These are phyloP conservation scores for Chiloscyllium punctatum DNA, from an alignment of 2,797 vertebrate genomes.

Conservation along the genomic window DNA sequence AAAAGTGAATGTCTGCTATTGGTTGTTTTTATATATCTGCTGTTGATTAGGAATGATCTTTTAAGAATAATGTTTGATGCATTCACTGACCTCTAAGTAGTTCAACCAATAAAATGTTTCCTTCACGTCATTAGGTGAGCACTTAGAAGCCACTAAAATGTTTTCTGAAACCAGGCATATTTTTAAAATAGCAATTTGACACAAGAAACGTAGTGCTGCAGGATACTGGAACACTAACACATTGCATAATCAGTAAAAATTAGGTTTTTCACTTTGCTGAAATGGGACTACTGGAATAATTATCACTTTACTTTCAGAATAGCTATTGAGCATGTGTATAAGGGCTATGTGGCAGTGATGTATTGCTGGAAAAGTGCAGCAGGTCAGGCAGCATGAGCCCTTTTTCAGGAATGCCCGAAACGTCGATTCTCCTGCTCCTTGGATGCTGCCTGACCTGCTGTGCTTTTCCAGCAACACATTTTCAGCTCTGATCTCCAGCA, in stretches of 20 bases:
- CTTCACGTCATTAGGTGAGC: neutral
- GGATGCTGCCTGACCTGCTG: too few species aligned
- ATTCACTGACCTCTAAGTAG: neutral
- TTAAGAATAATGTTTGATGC: neutral
- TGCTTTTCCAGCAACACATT: too few species aligned
- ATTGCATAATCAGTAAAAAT: neutral
- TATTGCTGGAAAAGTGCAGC: too few species aligned
- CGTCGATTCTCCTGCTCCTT: too few species aligned
- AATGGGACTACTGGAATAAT: too few species aligned
- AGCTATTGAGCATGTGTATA: too few species aligned
- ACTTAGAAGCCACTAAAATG: neutral
- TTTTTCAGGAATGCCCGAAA: too few species aligned
- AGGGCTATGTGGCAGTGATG: too few species aligned
- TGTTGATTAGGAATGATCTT: neutral
- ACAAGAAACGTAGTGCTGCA: neutral
- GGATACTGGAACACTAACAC: neutral
- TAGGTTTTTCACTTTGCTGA: too few species aligned
- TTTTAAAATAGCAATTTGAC: neutral
- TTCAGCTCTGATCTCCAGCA: too few species aligned
- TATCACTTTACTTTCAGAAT: too few species aligned
- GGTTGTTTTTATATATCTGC: neutral
- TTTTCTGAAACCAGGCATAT: neutral
- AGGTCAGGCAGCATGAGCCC: too few species aligned
- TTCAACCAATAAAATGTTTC: neutral
- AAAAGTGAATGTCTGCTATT: neutral